Percentiles rank a stretch among this genome's conserved stretches.
These are phyloP conservation scores for Hypomecis atomaria DNA, from an alignment of 2,888 invertebrate genomes.

Conservation along the genomic window DNA sequence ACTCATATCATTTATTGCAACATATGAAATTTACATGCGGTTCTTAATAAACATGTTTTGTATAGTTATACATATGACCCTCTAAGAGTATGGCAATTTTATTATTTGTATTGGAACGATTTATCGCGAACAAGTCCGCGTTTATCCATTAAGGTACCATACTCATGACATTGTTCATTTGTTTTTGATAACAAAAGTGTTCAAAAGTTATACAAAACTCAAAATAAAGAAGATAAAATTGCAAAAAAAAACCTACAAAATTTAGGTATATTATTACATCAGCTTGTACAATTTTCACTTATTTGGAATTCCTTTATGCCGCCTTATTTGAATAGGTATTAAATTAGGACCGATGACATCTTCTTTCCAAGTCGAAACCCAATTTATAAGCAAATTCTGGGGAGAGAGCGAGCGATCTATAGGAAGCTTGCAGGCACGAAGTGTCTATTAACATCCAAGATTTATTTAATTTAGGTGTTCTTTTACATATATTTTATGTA, in stretches of 20 bases:
- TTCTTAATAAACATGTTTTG: no score
- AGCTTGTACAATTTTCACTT: slow-evolving; percentile 40
- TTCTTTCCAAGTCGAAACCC: slow-evolving; percentile 51
- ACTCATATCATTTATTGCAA: no score
- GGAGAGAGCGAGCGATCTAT: slow-evolving; percentile 34
- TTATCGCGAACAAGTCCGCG: no score
- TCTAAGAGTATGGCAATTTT: no score
- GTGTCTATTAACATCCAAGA: slow-evolving; percentile 26
- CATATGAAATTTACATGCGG: no score
- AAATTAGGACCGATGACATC: slow-evolving; percentile 53
- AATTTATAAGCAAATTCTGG: slow-evolving; percentile 61
- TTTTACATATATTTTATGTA: background rate
- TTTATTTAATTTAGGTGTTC: slow-evolving; percentile 20
- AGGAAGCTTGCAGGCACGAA: slow-evolving; percentile 28
- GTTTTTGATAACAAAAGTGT: no score
- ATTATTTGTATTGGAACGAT: no score
- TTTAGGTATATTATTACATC: slow-evolving; percentile 23
- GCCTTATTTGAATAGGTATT: slow-evolving; percentile 52
- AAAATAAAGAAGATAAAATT: slow-evolving; percentile 7
- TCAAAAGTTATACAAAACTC: background rate
- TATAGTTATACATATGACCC: no score
- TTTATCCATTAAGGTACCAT: no score
- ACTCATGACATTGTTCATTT: no score
- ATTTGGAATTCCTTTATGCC: slow-evolving; percentile 46
- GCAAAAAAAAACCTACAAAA: slow-evolving; percentile 19